Base-by-base conservation (phyloP, 2,797 vertebrate species). In the Anguilla marmorata region DNA sequence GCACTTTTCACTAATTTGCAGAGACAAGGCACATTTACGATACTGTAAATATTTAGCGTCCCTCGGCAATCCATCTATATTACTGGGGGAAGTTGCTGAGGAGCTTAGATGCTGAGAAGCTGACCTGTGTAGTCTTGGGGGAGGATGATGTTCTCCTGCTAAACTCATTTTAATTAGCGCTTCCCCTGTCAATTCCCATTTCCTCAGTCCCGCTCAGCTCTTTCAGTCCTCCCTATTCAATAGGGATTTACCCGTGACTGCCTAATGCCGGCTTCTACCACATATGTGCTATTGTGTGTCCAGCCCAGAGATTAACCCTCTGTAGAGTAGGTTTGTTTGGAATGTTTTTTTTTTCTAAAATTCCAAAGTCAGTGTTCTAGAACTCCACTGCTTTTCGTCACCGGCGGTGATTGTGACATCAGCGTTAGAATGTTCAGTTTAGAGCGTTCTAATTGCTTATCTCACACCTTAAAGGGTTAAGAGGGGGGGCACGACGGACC, bases 131-230 rank as follows among this genome's bases (percentile, higher is more conserved):
- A 84, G 54, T 84, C 82, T 56, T 6, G 0, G 37, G 50, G 52
- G 82, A 84, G 19, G 27, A 54, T 5, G n/a, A 54, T 11, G 50
- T 82, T 48, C 14, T 45, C 33, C 76, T 9, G 82, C 50, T 84
- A 63, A 85, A 85, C 54, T 63, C 54, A 84, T 41, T 85, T 60
- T 63, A 85, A 60, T 63, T 85, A 66, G 58, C 41, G 33, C 37
- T 48, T 11, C 30, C 7, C 33, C 54, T 37, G 56, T 63, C 54
- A 41, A 63, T 41, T 14, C 56, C 84, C 2, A 41, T 63, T 41
- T 85, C 84, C 56, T 63, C 54, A 60, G 33, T 0, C 2, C 54
- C 8, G 5, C 12, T 41, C 54, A n/a, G 19, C 16, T 2, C 54
- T 16, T 3, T 66, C 30, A 11, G 7, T 16, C 24, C 21, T 5